These are phyloP conservation scores for Salvelinus sp. DNA, from an alignment of 2,113 vertebrate species.

Conservation along the genomic window DNA sequence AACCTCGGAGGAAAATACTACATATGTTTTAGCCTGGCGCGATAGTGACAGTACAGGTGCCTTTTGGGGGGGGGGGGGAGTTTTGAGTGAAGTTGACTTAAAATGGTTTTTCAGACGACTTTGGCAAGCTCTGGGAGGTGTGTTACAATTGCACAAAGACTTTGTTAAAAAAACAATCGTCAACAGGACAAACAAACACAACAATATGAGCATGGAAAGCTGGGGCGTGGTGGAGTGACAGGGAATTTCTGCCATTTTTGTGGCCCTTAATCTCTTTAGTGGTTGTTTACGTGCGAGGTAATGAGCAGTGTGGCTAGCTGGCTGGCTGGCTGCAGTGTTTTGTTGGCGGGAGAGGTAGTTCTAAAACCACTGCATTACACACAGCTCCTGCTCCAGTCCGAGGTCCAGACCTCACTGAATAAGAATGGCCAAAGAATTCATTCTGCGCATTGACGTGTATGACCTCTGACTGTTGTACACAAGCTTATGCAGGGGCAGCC, in stretches of 20 bases:
- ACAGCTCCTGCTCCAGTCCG: not conserved
- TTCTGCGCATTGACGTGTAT: not conserved
- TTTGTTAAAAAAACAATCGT: not conserved
- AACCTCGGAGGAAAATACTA: constrained; percentile 19
- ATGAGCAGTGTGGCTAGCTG: constrained; percentile 29
- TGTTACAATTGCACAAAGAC: constrained; percentile 11
- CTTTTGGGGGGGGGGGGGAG: not conserved
- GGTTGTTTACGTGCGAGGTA: constrained; percentile 48
- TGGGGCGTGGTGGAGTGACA: not conserved
- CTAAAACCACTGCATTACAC: constrained; percentile 23
- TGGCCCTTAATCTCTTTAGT: constrained; percentile 42
- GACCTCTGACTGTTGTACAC: not conserved
- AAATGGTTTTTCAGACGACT: not conserved
- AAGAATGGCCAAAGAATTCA: not conserved
- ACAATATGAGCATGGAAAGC: constrained; percentile 38
- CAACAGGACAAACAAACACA: constrained; percentile 5
- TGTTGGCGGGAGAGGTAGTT: constrained; percentile 32
- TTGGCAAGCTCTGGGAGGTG: constrained; percentile 10
- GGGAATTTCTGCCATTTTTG: constrained; percentile 36
- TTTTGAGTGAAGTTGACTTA: constrained; percentile 26
- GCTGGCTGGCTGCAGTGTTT: constrained; percentile 27
- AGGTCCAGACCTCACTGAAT: not conserved
- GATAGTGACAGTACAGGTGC: constrained; percentile 1
- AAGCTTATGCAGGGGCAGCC: not conserved
- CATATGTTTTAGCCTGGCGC: constrained; percentile 58